Base-by-base conservation (phyloP, 2,888 invertebrate species). In the Synergus laeviventris region DNA sequence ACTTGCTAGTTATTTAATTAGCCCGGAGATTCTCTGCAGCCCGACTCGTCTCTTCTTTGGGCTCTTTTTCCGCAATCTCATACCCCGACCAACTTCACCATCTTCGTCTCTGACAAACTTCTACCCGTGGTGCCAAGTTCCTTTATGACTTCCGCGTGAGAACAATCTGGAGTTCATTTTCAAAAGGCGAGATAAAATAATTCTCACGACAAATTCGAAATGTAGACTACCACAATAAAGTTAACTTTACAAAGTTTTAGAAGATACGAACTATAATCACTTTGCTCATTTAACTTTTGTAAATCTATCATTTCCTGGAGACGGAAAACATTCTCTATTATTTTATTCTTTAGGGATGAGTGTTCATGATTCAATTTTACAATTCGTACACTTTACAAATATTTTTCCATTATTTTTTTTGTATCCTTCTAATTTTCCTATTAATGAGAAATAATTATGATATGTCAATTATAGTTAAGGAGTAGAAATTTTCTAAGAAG, bases 1-100 rank as follows among this genome's bases (percentile, higher is more conserved):
- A 89, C 87, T 88, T 85, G 85, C 86, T 87, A 88, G 89, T 89
- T 89, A 89, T 89, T 89, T 89, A 89, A 89, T 89, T 89, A 89
- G 86, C 85, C 84, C 82, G 83, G 84, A 86, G 86, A 89, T 85
- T 86, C 86, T 85, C 85, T 84, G 84, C 84, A 84, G 82, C 84
- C 85, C 83, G 83, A 81, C 84, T 81, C 82, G 81, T 80, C 79
- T 75, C 80, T 79, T 76, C 73, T 85, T 83, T 74, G 31, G 78
- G 54, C 74, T 76, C 75, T 79, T 78, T 79, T 81, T 77, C 66
- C 66, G 66, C 66, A 66, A 66, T 66, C 60, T 70, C 64, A 49
- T 59, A 56, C 42, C 56, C 76, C 73, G 62, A 39, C 66, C 45
- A 45, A 66, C 66, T 66, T 66, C 66, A 66, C 66, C 66, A 66